These are phyloP conservation scores for Larimichthys polyactis DNA, from an alignment of 2,113 vertebrate species.

Conservation along the genomic window DNA sequence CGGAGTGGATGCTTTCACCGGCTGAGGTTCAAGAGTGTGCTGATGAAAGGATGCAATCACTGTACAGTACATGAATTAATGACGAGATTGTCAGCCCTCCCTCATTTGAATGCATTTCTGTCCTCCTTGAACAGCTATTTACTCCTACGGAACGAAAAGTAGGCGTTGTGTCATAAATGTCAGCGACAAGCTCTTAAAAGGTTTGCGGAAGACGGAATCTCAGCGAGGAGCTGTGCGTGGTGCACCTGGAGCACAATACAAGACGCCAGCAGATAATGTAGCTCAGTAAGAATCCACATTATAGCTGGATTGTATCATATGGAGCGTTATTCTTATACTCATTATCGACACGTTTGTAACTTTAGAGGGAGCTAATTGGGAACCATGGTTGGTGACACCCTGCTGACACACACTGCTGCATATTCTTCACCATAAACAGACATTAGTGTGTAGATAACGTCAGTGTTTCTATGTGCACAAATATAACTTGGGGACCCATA, in stretches of 20 bases:
- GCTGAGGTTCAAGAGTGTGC: constrained; percentile 11
- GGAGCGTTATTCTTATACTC: neutral
- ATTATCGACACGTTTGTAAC: neutral
- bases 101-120: constrained; percentile 45
- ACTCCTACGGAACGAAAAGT: constrained; percentile 17
- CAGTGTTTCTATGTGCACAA: neutral
- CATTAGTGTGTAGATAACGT: neutral
- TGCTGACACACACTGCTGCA: neutral
- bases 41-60: constrained; percentile 72
- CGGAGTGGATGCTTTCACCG: constrained; percentile 17
- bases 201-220: constrained; percentile 1
- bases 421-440: neutral
- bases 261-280: neutral
- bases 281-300: neutral
- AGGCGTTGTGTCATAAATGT: constrained; percentile 33
- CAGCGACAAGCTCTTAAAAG: constrained; percentile 42
- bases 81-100: constrained; percentile 29
- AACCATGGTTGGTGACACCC: neutral
- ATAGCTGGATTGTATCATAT: neutral
- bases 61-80: constrained; percentile 38
- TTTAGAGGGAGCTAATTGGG: neutral
- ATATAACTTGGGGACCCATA: no score
- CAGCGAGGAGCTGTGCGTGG: neutral
- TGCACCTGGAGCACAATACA: constrained; percentile 33
- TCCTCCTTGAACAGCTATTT: constrained; percentile 48